Evolutionary conservation across 2,888 invertebrate genomes (phyloP).

Genomic region (Protonemura montana): DNA sequence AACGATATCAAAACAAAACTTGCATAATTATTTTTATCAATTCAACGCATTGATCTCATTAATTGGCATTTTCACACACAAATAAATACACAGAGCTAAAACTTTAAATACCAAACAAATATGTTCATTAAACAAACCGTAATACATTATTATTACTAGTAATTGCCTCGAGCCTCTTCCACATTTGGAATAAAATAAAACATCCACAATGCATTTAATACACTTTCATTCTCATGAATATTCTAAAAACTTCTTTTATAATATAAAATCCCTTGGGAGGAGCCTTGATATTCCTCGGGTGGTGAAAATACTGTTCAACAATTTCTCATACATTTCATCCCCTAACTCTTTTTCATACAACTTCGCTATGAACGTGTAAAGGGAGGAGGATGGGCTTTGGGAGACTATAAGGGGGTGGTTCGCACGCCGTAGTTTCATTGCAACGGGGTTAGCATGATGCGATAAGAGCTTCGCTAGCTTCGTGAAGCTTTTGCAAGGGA

Average conservation of each 20-base stretch:
- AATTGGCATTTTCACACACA: no score
- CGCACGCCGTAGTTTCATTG: neutral
- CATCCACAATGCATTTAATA: neutral
- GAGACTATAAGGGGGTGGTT: neutral
- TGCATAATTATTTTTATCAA: no score
- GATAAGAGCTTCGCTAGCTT: constrained; percentile 9
- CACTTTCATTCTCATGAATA: constrained; percentile 10
- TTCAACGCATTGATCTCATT: no score
- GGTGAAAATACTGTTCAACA: constrained; percentile 17
- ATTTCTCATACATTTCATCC: constrained; percentile 8
- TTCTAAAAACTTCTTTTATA: neutral
- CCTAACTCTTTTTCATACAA: neutral
- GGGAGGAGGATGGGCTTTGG: neutral
- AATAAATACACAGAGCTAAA: no score
- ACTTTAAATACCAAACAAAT: no score
- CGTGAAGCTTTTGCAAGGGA: neutral
- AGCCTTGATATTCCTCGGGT: neutral
- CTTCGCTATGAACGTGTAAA: neutral
- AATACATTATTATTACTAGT: no score
- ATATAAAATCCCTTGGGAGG: neutral
- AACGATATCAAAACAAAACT: no score
- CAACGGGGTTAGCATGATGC: constrained; percentile 20
- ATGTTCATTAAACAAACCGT: no score
- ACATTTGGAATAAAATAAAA: neutral
- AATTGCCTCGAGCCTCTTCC: neutral